Evolutionary conservation across 2,113 vertebrate genomes (phyloP).

Genomic region (Macaca mulatta): DNA sequence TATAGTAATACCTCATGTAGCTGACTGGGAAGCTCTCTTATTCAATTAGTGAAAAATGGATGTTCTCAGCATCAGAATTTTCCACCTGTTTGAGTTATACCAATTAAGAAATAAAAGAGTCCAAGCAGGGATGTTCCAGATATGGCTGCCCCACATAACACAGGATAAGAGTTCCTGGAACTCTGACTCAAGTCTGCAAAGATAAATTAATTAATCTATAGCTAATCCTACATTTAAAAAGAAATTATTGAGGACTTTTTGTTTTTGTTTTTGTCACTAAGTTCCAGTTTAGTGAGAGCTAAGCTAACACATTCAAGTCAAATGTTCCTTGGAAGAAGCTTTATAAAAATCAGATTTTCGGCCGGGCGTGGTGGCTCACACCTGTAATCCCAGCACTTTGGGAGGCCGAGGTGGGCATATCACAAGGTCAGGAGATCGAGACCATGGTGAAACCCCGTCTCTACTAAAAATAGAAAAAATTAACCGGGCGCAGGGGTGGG

Average conservation of each 20-base stretch:
- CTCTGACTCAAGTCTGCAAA: neutral
- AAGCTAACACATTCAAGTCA: neutral
- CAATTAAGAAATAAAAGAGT: neutral
- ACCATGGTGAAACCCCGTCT: no score
- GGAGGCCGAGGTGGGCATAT: no score
- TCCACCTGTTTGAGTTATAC: neutral
- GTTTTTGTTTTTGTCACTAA: neutral
- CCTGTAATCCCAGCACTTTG: no score
- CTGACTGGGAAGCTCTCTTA: neutral
- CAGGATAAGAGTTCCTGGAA: neutral
- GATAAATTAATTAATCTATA: neutral
- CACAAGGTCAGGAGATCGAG: no score
- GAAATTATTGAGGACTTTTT: neutral
- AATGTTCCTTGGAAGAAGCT: neutral
- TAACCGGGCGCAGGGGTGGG: no score
- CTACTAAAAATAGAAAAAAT: no score
- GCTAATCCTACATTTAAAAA: neutral
- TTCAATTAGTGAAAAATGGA: neutral
- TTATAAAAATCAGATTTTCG: conserved; percentile 3
- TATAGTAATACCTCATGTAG: neutral
- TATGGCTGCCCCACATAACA: neutral
- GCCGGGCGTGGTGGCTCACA: no score
- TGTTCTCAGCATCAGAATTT: neutral
- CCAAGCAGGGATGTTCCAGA: neutral
- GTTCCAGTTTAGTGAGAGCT: neutral